Evolutionary conservation across 2,888 invertebrate species (phyloP), one percentile per base, ranked within the genome.

Genomic region (Biston stratarius): DNA sequence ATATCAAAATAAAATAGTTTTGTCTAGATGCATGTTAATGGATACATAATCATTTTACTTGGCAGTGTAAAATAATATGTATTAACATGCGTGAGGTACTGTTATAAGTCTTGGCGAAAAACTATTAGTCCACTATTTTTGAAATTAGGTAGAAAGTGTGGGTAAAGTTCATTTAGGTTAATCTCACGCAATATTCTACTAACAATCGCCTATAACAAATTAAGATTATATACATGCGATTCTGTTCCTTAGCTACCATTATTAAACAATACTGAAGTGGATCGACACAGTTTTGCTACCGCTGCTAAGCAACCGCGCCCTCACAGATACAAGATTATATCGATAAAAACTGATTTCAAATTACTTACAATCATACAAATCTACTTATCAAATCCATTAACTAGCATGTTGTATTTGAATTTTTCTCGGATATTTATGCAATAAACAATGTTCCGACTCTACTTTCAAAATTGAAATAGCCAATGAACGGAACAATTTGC

Each of bases 31-130:
- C n/a, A n/a, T n/a, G n/a, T n/a, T n/a, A n/a, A 24, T 24, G 24
- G 1, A 3, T 24, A 24, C 1, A 24, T 24, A 24, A 24, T 2
- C 1, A 24, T 2, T 2, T 24, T 24, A 24, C 24, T 24, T 3
- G 24, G 24, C 24, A 24, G 24, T 24, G 3, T 2, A 3, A 24
- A 24, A 24, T 24, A 24, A 24, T 24, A 24, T 24, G 24, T 1
- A 24, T 3, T 24, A 3, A 3, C 24, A 24, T 24, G 24, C 24
- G 24, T 24, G 24, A 24, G 24, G 24, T 24, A 24, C 3, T 24
- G 15, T 52, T 52, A 52, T n/a, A 51, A 51, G 33, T n/a, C 8
- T n/a, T 38, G 14, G 14, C 14, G 38, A 36, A 52, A 52, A 38
- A 14, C 38, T 51, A 34, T 52, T 38, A 52, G 38, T 14, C 5